A percentile compares a stretch with the other conserved stretches of the same genome.
Conservation (phyloP, 2,888 invertebrate genomes). For the Apantesis nais region DNA sequence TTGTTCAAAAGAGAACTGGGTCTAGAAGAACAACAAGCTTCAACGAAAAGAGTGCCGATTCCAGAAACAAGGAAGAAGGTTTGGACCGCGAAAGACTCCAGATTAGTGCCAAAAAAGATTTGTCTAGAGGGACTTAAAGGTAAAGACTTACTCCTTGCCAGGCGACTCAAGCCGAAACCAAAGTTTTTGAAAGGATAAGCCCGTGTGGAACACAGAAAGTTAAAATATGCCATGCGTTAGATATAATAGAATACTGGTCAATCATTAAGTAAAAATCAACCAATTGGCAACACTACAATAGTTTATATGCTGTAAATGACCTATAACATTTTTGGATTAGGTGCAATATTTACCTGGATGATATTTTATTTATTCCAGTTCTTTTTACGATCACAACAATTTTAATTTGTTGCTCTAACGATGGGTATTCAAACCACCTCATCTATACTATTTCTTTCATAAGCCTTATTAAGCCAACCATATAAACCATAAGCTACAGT, state of each 20-base stretch:
- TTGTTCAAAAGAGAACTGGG: neutral
- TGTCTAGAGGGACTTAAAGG: conserved; percentile 1
- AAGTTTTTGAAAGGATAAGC: conserved; percentile 3
- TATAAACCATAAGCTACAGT: too few species aligned
- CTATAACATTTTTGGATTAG: neutral
- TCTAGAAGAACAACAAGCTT: neutral
- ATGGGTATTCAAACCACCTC: too few species aligned
- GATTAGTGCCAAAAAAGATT: conserved; percentile 9
- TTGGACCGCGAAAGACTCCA: neutral
- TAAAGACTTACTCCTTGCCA: conserved; percentile 4
- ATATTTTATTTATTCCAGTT: neutral
- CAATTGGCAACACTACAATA: too few species aligned
- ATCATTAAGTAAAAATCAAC: too few species aligned
- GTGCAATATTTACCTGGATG: neutral
- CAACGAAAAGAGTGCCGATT: neutral
- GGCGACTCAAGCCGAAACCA: conserved; percentile 7
- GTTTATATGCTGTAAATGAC: too few species aligned
- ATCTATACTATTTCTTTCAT: too few species aligned
- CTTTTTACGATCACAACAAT: too few species aligned
- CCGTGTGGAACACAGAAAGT: neutral
- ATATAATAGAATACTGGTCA: too few species aligned
- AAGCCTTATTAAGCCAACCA: too few species aligned
- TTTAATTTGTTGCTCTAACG: too few species aligned
- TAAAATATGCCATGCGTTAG: neutral
- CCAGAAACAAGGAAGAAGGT: neutral